Percentiles rank a stretch among this genome's conserved stretches.
phyloP scores from a whole-genome alignment of 2,113 vertebrate genomes.

The Polyodon spathula region DNA sequence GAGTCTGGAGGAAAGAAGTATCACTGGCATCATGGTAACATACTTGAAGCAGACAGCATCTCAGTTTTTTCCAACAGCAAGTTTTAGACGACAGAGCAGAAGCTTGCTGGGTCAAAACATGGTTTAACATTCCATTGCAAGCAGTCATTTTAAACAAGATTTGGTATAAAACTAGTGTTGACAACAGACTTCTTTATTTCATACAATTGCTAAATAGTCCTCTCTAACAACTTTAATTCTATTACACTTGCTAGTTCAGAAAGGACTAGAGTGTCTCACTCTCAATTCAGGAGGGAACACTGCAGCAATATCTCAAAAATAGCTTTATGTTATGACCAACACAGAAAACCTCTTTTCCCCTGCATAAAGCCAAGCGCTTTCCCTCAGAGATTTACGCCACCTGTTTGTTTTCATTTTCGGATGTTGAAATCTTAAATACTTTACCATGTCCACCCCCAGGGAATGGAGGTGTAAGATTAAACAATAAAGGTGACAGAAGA shows the following conservation, averaged over 20 bases:
- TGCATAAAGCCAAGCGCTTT: slow-evolving; percentile 26
- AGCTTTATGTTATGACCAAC: slow-evolving; percentile 48
- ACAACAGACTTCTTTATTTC: too few species aligned
- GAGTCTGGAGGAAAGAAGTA: slow-evolving; percentile 72
- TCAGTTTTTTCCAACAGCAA: too few species aligned
- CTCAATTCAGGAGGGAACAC: too few species aligned
- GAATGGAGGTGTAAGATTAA: slow-evolving; percentile 56
- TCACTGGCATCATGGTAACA: slow-evolving; percentile 58
- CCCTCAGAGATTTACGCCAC: slow-evolving; percentile 56
- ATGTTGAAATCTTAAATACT: slow-evolving; percentile 44
- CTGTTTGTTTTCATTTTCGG: slow-evolving; percentile 55
- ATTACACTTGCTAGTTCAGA: too few species aligned
- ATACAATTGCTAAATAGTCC: too few species aligned
- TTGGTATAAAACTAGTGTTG: too few species aligned
- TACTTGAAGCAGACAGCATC: slow-evolving; percentile 62
- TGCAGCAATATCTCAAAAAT: slow-evolving; percentile 42
- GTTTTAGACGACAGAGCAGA: too few species aligned
- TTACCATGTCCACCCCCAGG: slow-evolving; percentile 40
- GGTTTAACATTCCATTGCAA: too few species aligned
- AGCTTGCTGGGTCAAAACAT: too few species aligned
- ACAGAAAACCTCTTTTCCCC: slow-evolving; percentile 26
- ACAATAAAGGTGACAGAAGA: slow-evolving; percentile 59
- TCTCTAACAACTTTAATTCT: too few species aligned
- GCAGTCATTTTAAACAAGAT: too few species aligned
- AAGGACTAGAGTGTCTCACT: too few species aligned